phyloP scores from a whole-genome alignment of 2,113 vertebrate genomes.

The Pseudolaguvia tuberculata region DNA sequence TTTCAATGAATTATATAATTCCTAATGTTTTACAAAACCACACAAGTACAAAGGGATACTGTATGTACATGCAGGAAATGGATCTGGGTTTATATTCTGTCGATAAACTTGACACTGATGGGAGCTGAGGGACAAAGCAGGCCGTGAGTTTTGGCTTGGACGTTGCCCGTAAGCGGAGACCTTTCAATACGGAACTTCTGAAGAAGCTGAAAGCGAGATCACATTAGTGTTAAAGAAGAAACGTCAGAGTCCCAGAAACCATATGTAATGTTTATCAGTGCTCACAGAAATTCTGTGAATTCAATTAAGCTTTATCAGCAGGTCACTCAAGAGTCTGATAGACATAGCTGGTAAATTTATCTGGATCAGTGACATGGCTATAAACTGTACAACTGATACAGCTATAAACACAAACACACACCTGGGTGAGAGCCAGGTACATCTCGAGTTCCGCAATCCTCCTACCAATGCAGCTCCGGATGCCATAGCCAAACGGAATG shows the following conservation, averaged over 20 bases:
- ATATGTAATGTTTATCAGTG: background rate
- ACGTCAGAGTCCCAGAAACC: background rate
- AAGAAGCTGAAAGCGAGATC: constrained; percentile 71
- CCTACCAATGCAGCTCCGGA: constrained; percentile 84
- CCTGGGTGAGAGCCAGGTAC: constrained; percentile 80
- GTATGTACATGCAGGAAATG: constrained; percentile 7
- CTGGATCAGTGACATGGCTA: background rate
- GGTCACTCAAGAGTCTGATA: background rate
- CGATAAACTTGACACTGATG: constrained; percentile 77
- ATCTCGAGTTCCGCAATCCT: constrained; percentile 89
- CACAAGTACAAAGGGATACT: background rate
- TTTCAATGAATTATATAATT: background rate
- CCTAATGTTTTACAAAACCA: background rate
- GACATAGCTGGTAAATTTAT: background rate
- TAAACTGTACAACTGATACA: background rate
- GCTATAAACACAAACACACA: constrained; percentile 39
- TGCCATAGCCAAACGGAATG: constrained; percentile 88
- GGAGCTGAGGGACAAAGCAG: constrained; percentile 75
- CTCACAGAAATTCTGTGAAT: background rate
- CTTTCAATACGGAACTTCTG: constrained; percentile 77
- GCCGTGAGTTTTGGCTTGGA: constrained; percentile 81
- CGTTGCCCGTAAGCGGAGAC: constrained; percentile 67
- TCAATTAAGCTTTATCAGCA: background rate
- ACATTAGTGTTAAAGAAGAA: background rate
- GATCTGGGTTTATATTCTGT: constrained; percentile 62